Evolutionary conservation across 23 tunicate species (phyloP).

Genomic region (Styela plicata): DNA sequence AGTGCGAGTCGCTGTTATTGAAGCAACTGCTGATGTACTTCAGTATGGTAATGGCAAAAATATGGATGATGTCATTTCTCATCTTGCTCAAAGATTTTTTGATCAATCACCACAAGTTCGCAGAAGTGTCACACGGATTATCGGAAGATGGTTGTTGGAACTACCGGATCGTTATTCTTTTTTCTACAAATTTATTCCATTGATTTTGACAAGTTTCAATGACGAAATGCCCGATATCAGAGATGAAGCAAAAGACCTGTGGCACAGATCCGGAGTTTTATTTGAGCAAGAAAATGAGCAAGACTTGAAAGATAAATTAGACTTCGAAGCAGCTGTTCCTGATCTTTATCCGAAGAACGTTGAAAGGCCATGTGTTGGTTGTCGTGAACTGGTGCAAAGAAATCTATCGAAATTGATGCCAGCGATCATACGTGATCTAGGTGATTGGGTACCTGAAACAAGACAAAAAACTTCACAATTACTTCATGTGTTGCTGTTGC

Average conservation of each 20-base stretch:
- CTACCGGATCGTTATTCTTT: slow-evolving; percentile 91
- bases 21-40: slow-evolving; percentile 95
- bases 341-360: slow-evolving; percentile 64
- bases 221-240: slow-evolving; percentile 92
- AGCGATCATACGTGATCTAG: slow-evolving; percentile 73
- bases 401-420: slow-evolving; percentile 80
- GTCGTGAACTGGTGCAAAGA: slow-evolving; percentile 90
- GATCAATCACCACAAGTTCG: slow-evolving; percentile 89
- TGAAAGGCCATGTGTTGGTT: slow-evolving; percentile 85
- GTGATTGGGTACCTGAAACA: slow-evolving; percentile 91
- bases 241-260: slow-evolving; percentile 66
- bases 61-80: slow-evolving; percentile 93
- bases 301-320: slow-evolving; percentile 90
- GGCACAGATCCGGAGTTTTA: slow-evolving; percentile 63
- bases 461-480: slow-evolving; percentile 79
- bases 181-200: slow-evolving; percentile 93
- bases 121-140: slow-evolving; percentile 57
- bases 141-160: slow-evolving; percentile 85
- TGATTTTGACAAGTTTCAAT: slow-evolving; percentile 77
- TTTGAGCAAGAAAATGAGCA: slow-evolving; percentile 86
- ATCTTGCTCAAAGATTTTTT: slow-evolving; percentile 88
- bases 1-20: slow-evolving; percentile 85
- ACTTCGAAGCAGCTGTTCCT: slow-evolving; percentile 66
- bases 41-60: slow-evolving; percentile 93
- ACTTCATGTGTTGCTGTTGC: slow-evolving; percentile 60